Percentiles rank a stretch among this genome's conserved stretches.
phyloP scores from a whole-genome alignment of 2,888 invertebrate species.

The Drosophila pseudotalamancana region DNA sequence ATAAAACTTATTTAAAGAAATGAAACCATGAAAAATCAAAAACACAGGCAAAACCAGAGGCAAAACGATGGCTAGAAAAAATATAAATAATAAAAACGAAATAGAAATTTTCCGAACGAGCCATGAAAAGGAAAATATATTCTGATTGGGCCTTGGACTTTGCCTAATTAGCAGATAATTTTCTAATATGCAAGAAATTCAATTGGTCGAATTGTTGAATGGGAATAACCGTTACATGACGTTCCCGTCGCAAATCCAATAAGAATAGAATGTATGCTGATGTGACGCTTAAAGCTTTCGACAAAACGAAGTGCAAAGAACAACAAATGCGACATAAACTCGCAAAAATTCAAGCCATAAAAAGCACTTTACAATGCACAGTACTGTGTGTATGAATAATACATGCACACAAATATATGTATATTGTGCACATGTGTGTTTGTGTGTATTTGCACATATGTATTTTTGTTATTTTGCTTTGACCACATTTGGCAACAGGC shows the following conservation, averaged over 20 bases:
- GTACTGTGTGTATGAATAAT: slow-evolving; percentile 13
- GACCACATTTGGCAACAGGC: slow-evolving; percentile 81
- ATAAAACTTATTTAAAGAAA: slow-evolving; percentile 83
- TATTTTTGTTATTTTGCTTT: slow-evolving; percentile 70
- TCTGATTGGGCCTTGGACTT: slow-evolving; percentile 33
- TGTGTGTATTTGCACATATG: slow-evolving; percentile 8
- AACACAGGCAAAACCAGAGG: slow-evolving; percentile 57
- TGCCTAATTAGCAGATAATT: slow-evolving; percentile 48
- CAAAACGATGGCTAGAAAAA: slow-evolving; percentile 63
- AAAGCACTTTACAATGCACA: slow-evolving; percentile 70
- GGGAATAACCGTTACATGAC: slow-evolving; percentile 2
- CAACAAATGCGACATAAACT: slow-evolving; percentile 46
- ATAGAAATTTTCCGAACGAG: slow-evolving; percentile 23
- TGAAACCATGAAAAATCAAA: slow-evolving; percentile 82
- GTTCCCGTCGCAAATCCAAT: neutral
- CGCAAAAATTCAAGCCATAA: slow-evolving; percentile 62
- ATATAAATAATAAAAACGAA: slow-evolving; percentile 62
- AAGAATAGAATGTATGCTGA: slow-evolving; percentile 7
- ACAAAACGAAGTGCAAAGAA: slow-evolving; percentile 24
- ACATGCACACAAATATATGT: neutral
- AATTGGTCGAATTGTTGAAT: neutral
- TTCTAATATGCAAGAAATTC: slow-evolving; percentile 3
- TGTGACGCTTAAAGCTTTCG: slow-evolving; percentile 15
- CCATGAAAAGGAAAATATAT: slow-evolving; percentile 32
- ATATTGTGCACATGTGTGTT: neutral